A percentile compares a stretch with the other conserved stretches of the same genome.
Evolutionary conservation across 2,113 vertebrate genomes (phyloP).

Genomic region (Todiramphus saurophagus): DNA sequence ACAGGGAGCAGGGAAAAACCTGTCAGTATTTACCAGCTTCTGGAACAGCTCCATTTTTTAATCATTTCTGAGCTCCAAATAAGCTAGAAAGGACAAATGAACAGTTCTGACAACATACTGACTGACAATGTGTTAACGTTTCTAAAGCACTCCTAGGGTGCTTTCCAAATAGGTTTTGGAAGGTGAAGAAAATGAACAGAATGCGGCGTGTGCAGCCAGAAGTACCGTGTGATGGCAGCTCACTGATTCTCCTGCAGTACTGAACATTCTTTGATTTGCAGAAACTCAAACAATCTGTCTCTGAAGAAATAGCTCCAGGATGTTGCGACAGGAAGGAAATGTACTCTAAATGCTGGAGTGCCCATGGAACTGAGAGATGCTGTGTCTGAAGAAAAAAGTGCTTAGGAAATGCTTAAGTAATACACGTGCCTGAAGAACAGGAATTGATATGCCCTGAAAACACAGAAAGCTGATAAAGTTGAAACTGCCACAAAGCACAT

Average conservation of each 20-base stretch:
- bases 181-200: conserved; percentile 57
- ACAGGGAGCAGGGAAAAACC: background rate
- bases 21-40: conserved; percentile 9
- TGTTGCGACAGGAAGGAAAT: conserved; percentile 50
- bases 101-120: conserved; percentile 54
- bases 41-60: conserved; percentile 33
- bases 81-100: conserved; percentile 58
- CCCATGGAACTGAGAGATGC: background rate
- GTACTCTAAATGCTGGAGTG: conserved; percentile 4
- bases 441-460: background rate
- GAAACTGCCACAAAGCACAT: background rate
- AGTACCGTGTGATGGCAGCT: background rate
- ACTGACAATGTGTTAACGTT: conserved; percentile 48
- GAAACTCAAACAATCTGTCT: conserved; percentile 51
- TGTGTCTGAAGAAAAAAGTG: background rate
- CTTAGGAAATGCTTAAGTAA: background rate
- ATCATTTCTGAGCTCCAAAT: conserved; percentile 8
- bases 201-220: conserved; percentile 28
- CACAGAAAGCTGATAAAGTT: background rate
- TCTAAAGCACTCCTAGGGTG: background rate
- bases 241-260: conserved; percentile 1
- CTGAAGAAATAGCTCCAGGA: conserved; percentile 54
- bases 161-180: conserved; percentile 49
- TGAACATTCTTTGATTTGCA: conserved; percentile 42
- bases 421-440: background rate